Percentiles rank a stretch among this genome's conserved stretches.
Evolutionary conservation across 2,113 vertebrate species (phyloP).

Genomic region (Rhombomys opimus): DNA sequence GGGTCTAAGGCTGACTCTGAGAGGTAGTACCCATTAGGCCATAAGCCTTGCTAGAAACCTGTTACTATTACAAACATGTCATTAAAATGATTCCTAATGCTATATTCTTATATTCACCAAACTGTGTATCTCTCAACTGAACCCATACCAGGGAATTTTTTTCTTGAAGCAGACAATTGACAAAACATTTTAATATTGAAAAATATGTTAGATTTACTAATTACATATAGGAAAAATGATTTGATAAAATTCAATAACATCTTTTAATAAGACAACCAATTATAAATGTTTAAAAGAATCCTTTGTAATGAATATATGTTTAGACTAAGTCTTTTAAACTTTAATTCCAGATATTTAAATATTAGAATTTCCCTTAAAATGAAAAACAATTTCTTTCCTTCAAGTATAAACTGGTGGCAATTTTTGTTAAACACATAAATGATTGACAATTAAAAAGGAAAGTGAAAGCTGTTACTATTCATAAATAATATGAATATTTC

Average conservation of each 20-base stretch:
- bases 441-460: not conserved
- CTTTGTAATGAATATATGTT: not conserved
- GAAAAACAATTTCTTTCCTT: not conserved
- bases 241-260: not conserved
- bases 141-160: not conserved
- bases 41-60: not conserved
- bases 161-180: not conserved
- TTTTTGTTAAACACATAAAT: not conserved
- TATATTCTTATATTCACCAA: not conserved
- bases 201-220: not conserved
- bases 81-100: not conserved
- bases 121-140: not conserved
- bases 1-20: not conserved
- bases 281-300: not conserved
- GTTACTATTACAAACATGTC: not conserved
- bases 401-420: fast-evolving
- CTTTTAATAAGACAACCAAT: not conserved
- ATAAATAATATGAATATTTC: not conserved
- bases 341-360: not conserved
- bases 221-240: not conserved
- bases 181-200: not conserved
- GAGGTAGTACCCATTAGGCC: not conserved
- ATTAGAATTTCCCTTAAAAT: not conserved
- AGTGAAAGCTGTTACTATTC: not conserved
- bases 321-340: not conserved